Percentiles rank a stretch among this genome's conserved stretches.
phyloP scores from a whole-genome alignment of 92 coral and sea anemone species.

The Siderastrea siderea region DNA sequence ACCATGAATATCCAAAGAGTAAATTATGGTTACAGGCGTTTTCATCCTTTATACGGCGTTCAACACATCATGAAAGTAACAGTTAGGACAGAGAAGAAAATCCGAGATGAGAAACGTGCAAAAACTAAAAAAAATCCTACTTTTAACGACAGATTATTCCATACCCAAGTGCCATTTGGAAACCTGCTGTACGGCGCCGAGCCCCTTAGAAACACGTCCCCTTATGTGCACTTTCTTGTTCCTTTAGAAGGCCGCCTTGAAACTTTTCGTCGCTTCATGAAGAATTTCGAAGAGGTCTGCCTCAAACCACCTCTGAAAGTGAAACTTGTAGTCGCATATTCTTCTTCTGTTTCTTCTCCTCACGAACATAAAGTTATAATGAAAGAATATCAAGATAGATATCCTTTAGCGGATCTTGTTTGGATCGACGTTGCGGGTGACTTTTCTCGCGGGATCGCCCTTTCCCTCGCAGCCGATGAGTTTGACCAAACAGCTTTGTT shows the following conservation, averaged over 20 bases:
- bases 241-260: slow-evolving; percentile 86
- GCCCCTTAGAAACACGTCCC: slow-evolving; percentile 37
- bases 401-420: slow-evolving; percentile 84
- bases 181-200: slow-evolving; percentile 75
- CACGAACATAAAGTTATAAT: slow-evolving; percentile 73
- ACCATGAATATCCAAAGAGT: slow-evolving; percentile 69
- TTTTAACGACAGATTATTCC: slow-evolving; percentile 66
- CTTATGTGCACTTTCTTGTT: slow-evolving; percentile 84
- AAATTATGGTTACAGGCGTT: slow-evolving; percentile 84
- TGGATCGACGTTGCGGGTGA: slow-evolving; percentile 89
- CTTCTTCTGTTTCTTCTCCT: slow-evolving; percentile 76
- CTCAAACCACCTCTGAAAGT: slow-evolving; percentile 81
- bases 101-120: slow-evolving; percentile 32
- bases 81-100: slow-evolving; percentile 76
- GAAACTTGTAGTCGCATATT: slow-evolving; percentile 89
- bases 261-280: slow-evolving; percentile 93
- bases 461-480: slow-evolving; percentile 86
- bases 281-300: slow-evolving; percentile 85
- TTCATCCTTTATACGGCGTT: slow-evolving; percentile 86
- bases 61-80: slow-evolving; percentile 86
- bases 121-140: not conserved
- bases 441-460: slow-evolving; percentile 91
- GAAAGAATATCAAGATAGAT: slow-evolving; percentile 73
- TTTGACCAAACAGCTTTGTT: slow-evolving; percentile 81
- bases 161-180: slow-evolving; percentile 88